A percentile compares a stretch with the other conserved stretches of the same genome.
These are phyloP conservation scores for Carettochelys insculpta DNA, from an alignment of 2,113 vertebrate genomes.

Conservation along the genomic window DNA sequence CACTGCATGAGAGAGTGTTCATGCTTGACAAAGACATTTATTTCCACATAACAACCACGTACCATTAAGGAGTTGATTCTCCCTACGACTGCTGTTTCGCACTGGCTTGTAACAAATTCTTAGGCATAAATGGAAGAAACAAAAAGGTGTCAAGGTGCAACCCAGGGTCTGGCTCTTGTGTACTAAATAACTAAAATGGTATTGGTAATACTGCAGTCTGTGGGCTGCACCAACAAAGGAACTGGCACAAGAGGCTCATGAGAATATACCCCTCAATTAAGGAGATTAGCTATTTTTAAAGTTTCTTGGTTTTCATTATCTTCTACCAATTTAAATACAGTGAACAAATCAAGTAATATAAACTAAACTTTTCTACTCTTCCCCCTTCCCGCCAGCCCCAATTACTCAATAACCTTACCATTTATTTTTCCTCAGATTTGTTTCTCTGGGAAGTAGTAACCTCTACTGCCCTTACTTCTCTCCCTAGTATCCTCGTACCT, in stretches of 20 bases:
- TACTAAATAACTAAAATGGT: rapidly evolving
- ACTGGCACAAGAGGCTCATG: not conserved
- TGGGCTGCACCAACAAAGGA: not conserved
- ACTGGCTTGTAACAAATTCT: not conserved
- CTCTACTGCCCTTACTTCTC: not conserved
- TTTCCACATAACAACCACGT: not conserved
- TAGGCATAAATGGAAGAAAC: not conserved
- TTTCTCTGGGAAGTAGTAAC: not conserved
- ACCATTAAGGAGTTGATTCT: not conserved
- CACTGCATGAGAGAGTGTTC: not conserved
- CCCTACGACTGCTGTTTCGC: not conserved
- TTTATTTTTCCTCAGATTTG: not conserved
- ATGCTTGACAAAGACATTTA: not conserved
- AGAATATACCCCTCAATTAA: not conserved
- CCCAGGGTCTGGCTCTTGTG: not conserved
- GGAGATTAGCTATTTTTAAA: not conserved
- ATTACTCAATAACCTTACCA: not conserved
- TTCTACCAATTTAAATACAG: not conserved
- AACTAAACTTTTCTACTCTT: not conserved
- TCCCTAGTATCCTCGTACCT: not conserved
- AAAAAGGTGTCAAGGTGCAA: not conserved
- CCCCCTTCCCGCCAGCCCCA: not conserved
- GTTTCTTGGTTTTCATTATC: not conserved
- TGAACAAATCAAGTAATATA: not conserved
- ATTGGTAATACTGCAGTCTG: not conserved